Conservation (phyloP, 1,140 invertebrate species). For the Leucophenga varia region DNA sequence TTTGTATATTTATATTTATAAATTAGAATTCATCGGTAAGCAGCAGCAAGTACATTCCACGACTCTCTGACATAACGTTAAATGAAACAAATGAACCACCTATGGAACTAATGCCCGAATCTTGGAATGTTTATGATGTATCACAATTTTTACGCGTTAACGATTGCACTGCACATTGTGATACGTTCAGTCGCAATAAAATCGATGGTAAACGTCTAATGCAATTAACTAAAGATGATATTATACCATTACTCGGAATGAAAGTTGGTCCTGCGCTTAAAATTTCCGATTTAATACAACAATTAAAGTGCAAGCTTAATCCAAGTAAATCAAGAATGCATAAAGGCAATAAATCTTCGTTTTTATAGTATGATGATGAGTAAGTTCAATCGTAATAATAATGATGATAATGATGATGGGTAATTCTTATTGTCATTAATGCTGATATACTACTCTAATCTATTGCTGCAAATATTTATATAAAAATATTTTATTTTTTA, state of each 20-base stretch:
- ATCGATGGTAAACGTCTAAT: slow-evolving; percentile 81
- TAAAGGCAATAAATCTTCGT: slow-evolving; percentile 49
- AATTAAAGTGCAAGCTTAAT: slow-evolving; percentile 66
- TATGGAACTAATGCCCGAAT: slow-evolving; percentile 66
- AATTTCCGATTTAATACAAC: slow-evolving; percentile 87
- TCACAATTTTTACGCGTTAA: slow-evolving; percentile 85
- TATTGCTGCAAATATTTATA: no score
- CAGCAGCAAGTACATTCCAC: slow-evolving; percentile 55
- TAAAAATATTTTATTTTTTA: no score
- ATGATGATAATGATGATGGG: no score
- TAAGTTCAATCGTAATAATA: no score
- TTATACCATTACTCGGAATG: slow-evolving; percentile 84
- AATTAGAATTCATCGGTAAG: slow-evolving; percentile 44
- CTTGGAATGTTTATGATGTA: slow-evolving; percentile 83
- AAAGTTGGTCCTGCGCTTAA: slow-evolving; percentile 93
- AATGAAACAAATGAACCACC: slow-evolving; percentile 45
- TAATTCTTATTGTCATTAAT: no score
- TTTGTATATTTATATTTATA: no score
- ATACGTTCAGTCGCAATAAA: slow-evolving; percentile 72
- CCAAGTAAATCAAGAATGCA: slow-evolving; percentile 48
- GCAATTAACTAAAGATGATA: slow-evolving; percentile 82
- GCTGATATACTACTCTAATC: no score
- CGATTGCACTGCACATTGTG: slow-evolving; percentile 86
- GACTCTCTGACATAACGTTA: slow-evolving; percentile 35
- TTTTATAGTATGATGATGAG: slow-evolving; percentile 56